A percentile compares a stretch with the other conserved stretches of the same genome.
phyloP scores from a whole-genome alignment of 2,113 vertebrate species.

The Vulpes lagopus region DNA sequence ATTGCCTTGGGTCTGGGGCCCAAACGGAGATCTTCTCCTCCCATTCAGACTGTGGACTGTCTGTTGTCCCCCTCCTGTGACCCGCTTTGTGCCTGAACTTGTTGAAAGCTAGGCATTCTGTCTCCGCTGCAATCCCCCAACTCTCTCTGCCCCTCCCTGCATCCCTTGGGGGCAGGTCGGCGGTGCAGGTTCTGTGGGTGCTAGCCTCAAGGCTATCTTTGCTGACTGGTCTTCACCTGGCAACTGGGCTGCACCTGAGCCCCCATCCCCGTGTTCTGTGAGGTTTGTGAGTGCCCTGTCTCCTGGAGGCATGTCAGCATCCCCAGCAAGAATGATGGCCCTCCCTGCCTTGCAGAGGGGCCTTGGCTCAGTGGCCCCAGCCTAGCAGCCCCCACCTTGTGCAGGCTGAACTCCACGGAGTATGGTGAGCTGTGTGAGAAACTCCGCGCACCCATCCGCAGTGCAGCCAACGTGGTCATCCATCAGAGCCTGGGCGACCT shows the following conservation, averaged over 20 bases:
- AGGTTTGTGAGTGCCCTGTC: background rate
- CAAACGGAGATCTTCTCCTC: background rate
- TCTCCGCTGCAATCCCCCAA: fast-evolving
- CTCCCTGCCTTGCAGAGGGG: background rate
- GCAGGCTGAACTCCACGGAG: conserved; percentile 94
- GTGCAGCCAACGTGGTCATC: conserved; percentile 94
- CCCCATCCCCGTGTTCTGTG: background rate
- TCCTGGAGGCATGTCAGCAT: background rate
- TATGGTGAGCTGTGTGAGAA: conserved; percentile 95
- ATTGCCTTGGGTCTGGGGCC: background rate
- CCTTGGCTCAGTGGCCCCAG: background rate
- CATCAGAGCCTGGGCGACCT: conserved; percentile 95
- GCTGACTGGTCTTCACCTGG: background rate
- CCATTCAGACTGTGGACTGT: background rate
- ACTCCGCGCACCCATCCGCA: conserved; percentile 92
- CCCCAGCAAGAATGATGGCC: background rate
- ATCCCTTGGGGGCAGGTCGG: background rate
- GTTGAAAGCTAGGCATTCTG: too few relatives aligned
- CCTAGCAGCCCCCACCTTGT: conserved; percentile 24
- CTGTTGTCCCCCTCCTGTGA: background rate
- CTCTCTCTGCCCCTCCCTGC: background rate
- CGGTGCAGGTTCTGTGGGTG: background rate
- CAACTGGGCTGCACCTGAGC: background rate
- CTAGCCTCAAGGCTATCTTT: background rate
- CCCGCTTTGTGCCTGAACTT: background rate